phyloP scores from a whole-genome alignment of 2,888 invertebrate species.

The Drosophila ustulata region DNA sequence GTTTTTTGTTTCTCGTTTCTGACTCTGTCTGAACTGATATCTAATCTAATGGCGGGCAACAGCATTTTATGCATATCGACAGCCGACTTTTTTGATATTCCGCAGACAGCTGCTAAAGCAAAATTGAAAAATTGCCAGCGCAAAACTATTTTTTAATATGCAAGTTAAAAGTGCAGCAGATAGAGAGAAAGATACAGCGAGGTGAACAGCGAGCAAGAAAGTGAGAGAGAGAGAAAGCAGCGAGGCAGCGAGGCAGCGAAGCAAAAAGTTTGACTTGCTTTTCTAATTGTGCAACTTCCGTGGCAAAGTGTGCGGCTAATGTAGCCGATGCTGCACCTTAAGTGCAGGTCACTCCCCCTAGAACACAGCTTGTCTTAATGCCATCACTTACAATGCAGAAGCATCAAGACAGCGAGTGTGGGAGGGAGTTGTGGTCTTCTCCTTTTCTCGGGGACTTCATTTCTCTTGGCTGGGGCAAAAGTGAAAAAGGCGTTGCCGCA shows the following conservation, averaged over 20 bases:
- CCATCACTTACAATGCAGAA: constrained; percentile 41
- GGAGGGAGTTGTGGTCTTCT: constrained; percentile 28
- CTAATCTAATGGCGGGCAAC: constrained; percentile 68
- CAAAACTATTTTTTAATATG: constrained; percentile 74
- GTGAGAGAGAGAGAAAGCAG: constrained; percentile 9
- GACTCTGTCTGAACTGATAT: constrained; percentile 69
- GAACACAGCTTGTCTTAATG: constrained; percentile 75
- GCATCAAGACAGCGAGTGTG: too few species aligned
- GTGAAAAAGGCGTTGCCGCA: constrained; percentile 82
- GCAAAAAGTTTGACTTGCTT: constrained; percentile 73
- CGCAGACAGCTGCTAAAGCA: constrained; percentile 62
- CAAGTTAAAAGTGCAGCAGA: constrained; percentile 39
- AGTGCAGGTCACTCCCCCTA: constrained; percentile 36
- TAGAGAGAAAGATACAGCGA: background rate
- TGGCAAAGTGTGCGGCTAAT: constrained; percentile 77
- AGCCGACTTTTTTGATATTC: constrained; percentile 67
- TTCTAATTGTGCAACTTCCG: constrained; percentile 80
- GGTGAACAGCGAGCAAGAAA: constrained; percentile 7
- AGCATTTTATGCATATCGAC: constrained; percentile 77
- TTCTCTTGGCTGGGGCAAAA: constrained; percentile 67
- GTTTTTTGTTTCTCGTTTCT: constrained; percentile 22
- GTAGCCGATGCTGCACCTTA: constrained; percentile 60
- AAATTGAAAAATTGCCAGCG: constrained; percentile 55
- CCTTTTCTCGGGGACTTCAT: constrained; percentile 66
- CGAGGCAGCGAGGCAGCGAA: constrained; percentile 31